Conservation (phyloP, 2,888 invertebrate genomes). For the Podabrus alpinus region DNA sequence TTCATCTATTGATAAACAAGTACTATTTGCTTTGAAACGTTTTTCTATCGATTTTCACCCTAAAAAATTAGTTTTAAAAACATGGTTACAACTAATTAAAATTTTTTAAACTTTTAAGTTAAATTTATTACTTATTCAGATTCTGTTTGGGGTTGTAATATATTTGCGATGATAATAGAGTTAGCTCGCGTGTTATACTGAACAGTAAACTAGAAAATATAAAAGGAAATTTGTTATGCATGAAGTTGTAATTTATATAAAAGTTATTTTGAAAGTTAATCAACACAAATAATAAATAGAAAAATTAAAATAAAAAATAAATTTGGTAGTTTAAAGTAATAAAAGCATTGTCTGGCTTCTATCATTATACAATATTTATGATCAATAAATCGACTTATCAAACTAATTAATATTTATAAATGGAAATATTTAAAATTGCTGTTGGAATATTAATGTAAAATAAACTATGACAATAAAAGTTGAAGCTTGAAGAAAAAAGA, state of each 20-base stretch:
- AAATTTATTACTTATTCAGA: neutral
- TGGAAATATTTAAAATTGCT: neutral
- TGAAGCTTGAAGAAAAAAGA: neutral
- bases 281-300: neutral
- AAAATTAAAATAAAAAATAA: neutral
- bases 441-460: neutral
- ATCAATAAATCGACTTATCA: neutral
- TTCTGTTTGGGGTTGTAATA: neutral
- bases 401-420: neutral
- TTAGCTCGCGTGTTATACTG: neutral
- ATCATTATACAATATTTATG: neutral
- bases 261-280: slow-evolving; percentile 3
- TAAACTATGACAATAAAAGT: neutral
- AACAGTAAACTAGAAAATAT: neutral
- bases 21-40: neutral
- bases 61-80: neutral
- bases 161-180: neutral
- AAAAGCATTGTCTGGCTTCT: neutral
- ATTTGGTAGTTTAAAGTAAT: neutral
- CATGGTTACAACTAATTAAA: neutral
- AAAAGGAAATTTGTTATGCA: neutral
- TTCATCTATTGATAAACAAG: too few relatives aligned
- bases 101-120: neutral
- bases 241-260: slow-evolving; percentile 2
- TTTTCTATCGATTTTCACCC: neutral